Conservation (phyloP, 2,888 invertebrate species). For the Herminia tarsipennalis region DNA sequence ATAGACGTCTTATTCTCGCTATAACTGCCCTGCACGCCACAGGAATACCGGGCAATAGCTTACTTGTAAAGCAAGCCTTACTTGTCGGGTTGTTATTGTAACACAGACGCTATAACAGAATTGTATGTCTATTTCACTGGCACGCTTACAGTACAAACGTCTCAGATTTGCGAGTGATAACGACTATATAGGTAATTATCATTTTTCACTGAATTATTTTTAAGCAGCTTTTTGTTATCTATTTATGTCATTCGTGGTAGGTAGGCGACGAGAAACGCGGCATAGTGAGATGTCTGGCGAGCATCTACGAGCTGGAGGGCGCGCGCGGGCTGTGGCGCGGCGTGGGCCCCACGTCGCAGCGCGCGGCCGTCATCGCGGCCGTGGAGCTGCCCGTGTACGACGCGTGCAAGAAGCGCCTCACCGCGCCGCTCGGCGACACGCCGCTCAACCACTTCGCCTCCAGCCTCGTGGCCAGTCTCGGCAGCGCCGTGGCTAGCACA, state of each 20-base stretch:
- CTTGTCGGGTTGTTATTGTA: no score
- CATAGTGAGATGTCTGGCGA: slow-evolving; percentile 91
- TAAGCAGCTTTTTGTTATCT: background rate
- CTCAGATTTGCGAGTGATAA: no score
- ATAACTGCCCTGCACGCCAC: no score
- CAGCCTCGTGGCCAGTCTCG: slow-evolving; percentile 95
- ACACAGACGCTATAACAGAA: no score
- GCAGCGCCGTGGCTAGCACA: slow-evolving; percentile 96
- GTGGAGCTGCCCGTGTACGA: slow-evolving; percentile 98
- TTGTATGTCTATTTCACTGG: no score
- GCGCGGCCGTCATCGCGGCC: slow-evolving; percentile 96
- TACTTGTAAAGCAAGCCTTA: no score
- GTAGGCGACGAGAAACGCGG: slow-evolving; percentile 86
- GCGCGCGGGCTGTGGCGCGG: slow-evolving; percentile 96
- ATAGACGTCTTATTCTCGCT: no score
- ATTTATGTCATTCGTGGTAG: slow-evolving; percentile 46
- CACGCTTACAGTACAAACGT: no score
- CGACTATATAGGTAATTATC: no score
- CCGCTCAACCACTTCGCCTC: slow-evolving; percentile 95
- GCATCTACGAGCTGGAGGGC: slow-evolving; percentile 94
- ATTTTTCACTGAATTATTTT: no score
- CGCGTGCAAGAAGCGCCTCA: slow-evolving; percentile 92
- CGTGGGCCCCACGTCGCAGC: slow-evolving; percentile 96
- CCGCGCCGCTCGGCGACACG: slow-evolving; percentile 90
- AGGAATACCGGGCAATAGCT: no score